A percentile compares a stretch with the other conserved stretches of the same genome.
Evolutionary conservation across 64 coral and sea anemone species (phyloP).

Genomic region (Actinia equina): DNA sequence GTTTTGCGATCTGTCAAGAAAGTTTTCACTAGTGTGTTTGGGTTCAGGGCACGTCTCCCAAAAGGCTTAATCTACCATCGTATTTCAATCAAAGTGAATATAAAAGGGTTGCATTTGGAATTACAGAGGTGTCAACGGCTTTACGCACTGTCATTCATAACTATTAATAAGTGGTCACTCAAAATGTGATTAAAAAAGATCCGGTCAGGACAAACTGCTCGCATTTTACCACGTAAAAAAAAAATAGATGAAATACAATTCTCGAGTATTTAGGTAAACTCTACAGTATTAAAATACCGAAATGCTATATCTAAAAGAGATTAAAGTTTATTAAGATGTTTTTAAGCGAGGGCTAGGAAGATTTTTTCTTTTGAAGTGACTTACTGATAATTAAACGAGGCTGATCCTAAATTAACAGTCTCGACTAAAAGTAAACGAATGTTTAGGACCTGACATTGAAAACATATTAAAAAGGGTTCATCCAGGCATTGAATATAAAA

Average conservation of each 20-base stretch:
- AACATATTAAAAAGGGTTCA: neutral
- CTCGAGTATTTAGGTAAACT: neutral
- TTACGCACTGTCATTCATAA: slow-evolving; percentile 81
- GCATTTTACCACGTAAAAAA: neutral
- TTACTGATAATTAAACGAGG: neutral
- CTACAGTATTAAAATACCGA: neutral
- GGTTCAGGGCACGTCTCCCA: slow-evolving; percentile 27
- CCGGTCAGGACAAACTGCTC: neutral
- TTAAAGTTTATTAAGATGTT: neutral
- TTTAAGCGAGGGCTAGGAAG: neutral
- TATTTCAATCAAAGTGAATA: slow-evolving; percentile 71
- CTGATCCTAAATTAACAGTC: slow-evolving; percentile 18
- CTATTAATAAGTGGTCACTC: slow-evolving; percentile 66
- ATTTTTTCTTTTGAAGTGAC: slow-evolving; percentile 19
- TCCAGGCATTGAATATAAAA: neutral
- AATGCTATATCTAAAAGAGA: neutral
- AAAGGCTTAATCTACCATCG: slow-evolving; percentile 72
- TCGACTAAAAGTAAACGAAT: slow-evolving; percentile 2
- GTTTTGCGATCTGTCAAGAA: slow-evolving; percentile 15
- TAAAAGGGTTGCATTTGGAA: slow-evolving; percentile 80
- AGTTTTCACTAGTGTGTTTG: slow-evolving; percentile 35
- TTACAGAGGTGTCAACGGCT: slow-evolving; percentile 96
- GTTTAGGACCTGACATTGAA: neutral
- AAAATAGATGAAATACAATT: neutral
- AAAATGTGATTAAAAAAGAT: slow-evolving; percentile 63